phyloP scores from a whole-genome alignment of 2,113 vertebrate genomes.

The Apteryx mantelli region DNA sequence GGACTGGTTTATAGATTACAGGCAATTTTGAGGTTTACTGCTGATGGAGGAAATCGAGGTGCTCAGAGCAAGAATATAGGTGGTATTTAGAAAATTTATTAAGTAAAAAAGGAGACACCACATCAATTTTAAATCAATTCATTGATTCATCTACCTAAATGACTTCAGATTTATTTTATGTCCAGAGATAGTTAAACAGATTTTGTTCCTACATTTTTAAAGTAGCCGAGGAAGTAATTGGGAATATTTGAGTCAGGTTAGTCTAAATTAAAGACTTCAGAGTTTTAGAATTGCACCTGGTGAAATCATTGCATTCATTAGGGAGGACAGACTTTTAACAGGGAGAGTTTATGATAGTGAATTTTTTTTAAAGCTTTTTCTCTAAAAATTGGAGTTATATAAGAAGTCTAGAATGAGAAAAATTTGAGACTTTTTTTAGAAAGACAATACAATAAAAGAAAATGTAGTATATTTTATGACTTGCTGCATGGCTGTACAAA shows the following conservation, averaged over 20 bases:
- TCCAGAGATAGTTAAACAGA: neutral
- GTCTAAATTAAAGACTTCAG: neutral
- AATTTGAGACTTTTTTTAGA: neutral
- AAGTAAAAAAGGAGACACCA: neutral
- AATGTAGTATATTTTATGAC: neutral
- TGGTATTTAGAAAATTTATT: constrained; percentile 16
- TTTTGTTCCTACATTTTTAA: constrained; percentile 31
- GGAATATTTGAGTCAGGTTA: constrained; percentile 12
- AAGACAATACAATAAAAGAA: neutral
- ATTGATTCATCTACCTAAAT: constrained; percentile 7
- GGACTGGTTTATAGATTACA: constrained; percentile 13
- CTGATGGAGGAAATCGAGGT: neutral
- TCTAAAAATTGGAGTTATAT: neutral
- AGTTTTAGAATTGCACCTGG: neutral
- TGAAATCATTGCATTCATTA: neutral
- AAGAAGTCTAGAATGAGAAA: neutral
- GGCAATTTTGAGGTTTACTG: constrained; percentile 3
- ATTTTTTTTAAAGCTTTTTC: neutral
- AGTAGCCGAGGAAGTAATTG: constrained; percentile 2
- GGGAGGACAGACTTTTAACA: constrained; percentile 24
- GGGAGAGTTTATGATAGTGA: neutral
- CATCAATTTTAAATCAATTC: constrained; percentile 26
- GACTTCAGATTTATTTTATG: constrained; percentile 12
- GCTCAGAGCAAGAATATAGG: neutral
- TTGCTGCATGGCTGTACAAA: neutral